Base-by-base conservation (phyloP, 2,797 vertebrate genomes). In the Lates japonicus region DNA sequence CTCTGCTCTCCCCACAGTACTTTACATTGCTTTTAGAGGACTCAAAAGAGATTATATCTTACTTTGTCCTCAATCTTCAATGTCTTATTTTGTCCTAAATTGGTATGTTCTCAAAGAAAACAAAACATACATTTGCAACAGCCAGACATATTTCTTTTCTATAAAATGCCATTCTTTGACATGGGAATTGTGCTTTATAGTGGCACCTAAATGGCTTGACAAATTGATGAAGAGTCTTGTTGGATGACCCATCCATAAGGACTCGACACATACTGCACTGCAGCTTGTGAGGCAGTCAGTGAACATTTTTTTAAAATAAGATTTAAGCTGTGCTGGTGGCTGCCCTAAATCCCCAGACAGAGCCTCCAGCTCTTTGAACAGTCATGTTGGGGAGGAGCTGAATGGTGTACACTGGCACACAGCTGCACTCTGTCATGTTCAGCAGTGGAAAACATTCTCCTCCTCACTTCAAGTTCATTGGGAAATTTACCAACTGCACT, bases 341-440 rank as follows among this genome's bases (percentile, higher is more conserved):
- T 89, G 83, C 88, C 78, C 83, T 80, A 87, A 90, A 83, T 93
- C 91, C 90, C 91, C 78, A 84, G 90, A 91, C 82, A 62, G 86
- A 81, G 81, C 79, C 86, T 91, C 81, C 60, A 85, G 88, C 82
- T 87, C 89, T 93, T 88, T 92, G 90, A 91, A 90, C 80, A 87
- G 83, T 81, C 22, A 57, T 81, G 85, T 78, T 81, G 78, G 72
- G 71, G 85, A 84, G 76, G 76, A 81, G 80, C 85, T 87, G 83
- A 85, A 84, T 82, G 73, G 63, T 68, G 75, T 89, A 75, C 83
- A 61, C 76, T 80, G 80, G 82, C 85, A 81, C 84, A 90, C 91
- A 92, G 90, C 92, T 88, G 91, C 85, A 82, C 79, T 84, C 73
- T 89, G 90, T 92, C 87, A 90, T 87, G 90, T 94, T 90, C 83